Evolutionary conservation across 2,797 vertebrate species (phyloP), one percentile per base, ranked within the genome.

Genomic region (Loris lydekkerianus): DNA sequence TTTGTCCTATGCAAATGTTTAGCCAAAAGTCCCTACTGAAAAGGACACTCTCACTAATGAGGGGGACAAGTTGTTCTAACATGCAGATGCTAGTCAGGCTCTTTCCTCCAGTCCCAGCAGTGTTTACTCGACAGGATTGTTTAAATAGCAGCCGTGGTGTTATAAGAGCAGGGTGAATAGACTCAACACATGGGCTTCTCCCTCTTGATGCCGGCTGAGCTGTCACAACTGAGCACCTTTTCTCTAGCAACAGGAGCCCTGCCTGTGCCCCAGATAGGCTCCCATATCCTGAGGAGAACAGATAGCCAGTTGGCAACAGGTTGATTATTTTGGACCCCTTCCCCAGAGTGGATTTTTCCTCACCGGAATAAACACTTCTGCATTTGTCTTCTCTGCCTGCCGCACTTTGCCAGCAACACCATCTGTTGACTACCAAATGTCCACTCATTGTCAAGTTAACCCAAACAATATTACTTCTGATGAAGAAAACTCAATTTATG

Each of bases 291-390:
- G 67, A 93, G 40, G 29, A 95, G 65, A 84, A 40, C 76, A 91
- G 84, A 95, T 37, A 97, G 95, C 72, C 96, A 87, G 18, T 86
- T 96, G 96, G 94, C 94, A 94, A n/a, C 23, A 81, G 91, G 61
- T 2, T 91, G 94, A 73, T 97, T 97, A 93, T 87, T 97, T 95
- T 97, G 97, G 80, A 91, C 4, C 34, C 49, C 31, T 86, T 96
- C n/a, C 63, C 58, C 69, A 84, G 5, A 69, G 80, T 56, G 83
- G n/a, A 94, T 80, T 89, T 94, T 93, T 95, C 56, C 61, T 95
- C 94, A 86, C 69, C 96, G 87, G 83, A 93, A 93, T 81, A 94
- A 92, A 77, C 72, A 91, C 65, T 95, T 93, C 83, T 43, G 76
- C 63, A 95, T 89, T 91, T 93, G 80, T 78, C 18, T 70, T 82